These are phyloP conservation scores for Perizoma flavofasciatum DNA, from an alignment of 2,888 invertebrate genomes.

Conservation along the genomic window DNA sequence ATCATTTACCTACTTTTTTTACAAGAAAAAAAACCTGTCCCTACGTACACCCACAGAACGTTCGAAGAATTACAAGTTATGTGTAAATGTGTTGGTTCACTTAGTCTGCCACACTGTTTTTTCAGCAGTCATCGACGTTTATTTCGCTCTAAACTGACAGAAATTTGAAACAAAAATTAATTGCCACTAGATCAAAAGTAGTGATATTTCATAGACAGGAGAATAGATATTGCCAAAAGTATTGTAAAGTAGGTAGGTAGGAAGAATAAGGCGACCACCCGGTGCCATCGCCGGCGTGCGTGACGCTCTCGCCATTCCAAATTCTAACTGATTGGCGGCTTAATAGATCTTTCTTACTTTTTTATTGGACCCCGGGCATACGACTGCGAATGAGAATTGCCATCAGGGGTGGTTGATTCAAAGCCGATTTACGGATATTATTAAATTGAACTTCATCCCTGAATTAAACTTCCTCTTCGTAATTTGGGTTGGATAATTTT, in stretches of 20 bases:
- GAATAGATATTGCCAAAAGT: conserved; percentile 18
- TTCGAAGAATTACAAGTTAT: too few relatives aligned
- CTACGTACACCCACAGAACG: too few relatives aligned
- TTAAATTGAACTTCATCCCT: too few relatives aligned
- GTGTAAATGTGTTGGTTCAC: too few relatives aligned
- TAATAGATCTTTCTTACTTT: conserved; percentile 37
- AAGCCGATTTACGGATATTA: too few relatives aligned
- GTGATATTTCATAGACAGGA: conserved; percentile 19
- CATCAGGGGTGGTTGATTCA: too few relatives aligned
- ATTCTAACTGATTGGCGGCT: conserved; percentile 37
- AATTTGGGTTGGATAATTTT: too few relatives aligned
- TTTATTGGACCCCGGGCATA: conserved; percentile 26
- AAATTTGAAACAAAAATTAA: background rate
- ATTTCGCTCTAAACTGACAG: background rate
- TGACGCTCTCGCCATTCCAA: conserved; percentile 32
- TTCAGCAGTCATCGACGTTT: background rate
- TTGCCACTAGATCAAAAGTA: conserved; percentile 11
- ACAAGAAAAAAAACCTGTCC: too few relatives aligned
- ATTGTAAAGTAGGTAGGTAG: conserved; percentile 9
- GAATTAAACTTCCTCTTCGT: too few relatives aligned
- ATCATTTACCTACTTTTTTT: too few relatives aligned
- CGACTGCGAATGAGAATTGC: conserved; percentile 25
- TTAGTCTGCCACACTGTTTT: too few relatives aligned
- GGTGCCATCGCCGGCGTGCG: conserved; percentile 36
- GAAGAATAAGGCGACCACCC: conserved; percentile 17